Percentiles rank a stretch among this genome's conserved stretches.
Evolutionary conservation across 1,140 invertebrate genomes (phyloP).

Genomic region (Bombus huntii): DNA sequence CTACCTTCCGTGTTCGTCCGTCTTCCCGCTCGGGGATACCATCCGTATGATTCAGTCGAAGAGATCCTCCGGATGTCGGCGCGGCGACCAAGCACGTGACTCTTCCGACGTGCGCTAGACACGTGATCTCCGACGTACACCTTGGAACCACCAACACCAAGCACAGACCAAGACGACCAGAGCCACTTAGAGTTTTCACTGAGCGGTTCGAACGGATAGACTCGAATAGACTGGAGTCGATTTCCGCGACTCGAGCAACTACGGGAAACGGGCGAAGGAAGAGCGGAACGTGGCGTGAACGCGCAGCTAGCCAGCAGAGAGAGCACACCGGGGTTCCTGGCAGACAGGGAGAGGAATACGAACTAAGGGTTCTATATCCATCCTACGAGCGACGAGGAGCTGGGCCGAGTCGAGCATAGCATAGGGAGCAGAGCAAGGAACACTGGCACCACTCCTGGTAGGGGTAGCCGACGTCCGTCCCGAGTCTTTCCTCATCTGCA

Average conservation of each 20-base stretch:
- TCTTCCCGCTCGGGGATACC: background rate
- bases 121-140: slow-evolving; percentile 25
- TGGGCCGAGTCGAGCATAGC: slow-evolving; percentile 82
- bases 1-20: slow-evolving; percentile 30
- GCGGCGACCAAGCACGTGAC: background rate
- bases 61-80: background rate
- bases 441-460: slow-evolving; percentile 82
- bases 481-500: slow-evolving; percentile 91
- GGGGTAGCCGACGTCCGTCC: slow-evolving; percentile 84
- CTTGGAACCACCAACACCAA: slow-evolving; percentile 14
- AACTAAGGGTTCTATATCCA: slow-evolving; percentile 83
- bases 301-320: slow-evolving; percentile 57
- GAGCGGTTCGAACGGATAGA: background rate
- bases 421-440: slow-evolving; percentile 85
- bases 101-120: background rate
- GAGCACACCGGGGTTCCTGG: slow-evolving; percentile 77
- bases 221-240: no score
- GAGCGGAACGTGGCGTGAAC: slow-evolving; percentile 61
- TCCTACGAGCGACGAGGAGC: slow-evolving; percentile 84
- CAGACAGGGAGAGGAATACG: slow-evolving; percentile 82
- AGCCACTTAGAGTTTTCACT: slow-evolving; percentile 54
- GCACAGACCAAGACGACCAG: background rate
- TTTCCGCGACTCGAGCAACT: no score
- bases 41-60: background rate
- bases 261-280: slow-evolving; percentile 12